These are phyloP conservation scores for Melanotaenia parkinsoni DNA, from an alignment of 2,797 vertebrate genomes.

Conservation along the genomic window DNA sequence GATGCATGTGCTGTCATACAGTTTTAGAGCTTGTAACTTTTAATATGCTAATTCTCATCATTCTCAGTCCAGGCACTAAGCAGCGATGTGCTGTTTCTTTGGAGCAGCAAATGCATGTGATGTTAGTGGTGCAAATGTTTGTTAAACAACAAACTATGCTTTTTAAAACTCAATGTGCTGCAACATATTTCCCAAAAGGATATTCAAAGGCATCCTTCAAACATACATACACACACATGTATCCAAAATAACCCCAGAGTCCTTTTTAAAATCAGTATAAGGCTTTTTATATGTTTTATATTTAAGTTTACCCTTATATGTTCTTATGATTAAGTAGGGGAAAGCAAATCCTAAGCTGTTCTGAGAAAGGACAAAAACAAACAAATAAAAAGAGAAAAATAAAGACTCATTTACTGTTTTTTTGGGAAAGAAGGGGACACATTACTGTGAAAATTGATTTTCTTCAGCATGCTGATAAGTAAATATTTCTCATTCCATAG, in stretches of 20 bases:
- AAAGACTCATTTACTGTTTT: neutral
- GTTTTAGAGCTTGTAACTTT: conserved; percentile 41
- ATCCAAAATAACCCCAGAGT: conserved; percentile 40
- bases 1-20: conserved; percentile 21
- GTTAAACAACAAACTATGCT: conserved; percentile 11
- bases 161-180: neutral
- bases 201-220: neutral
- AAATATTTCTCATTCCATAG: conserved; percentile 64
- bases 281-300: conserved; percentile 1
- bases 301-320: too few relatives aligned
- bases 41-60: conserved; percentile 60
- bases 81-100: conserved; percentile 22
- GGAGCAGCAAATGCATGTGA: conserved; percentile 8
- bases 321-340: neutral
- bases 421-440: neutral
- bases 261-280: conserved; percentile 4
- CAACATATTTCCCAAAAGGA: conserved; percentile 17
- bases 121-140: conserved; percentile 21
- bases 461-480: neutral
- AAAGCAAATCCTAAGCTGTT: conserved; percentile 19
- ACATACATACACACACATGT: neutral
- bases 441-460: conserved; percentile 9
- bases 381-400: conserved; percentile 33
- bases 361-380: neutral
- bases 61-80: conserved; percentile 27